These are phyloP conservation scores for Magallana angulata DNA, from an alignment of 1,140 invertebrate genomes.

Conservation along the genomic window DNA sequence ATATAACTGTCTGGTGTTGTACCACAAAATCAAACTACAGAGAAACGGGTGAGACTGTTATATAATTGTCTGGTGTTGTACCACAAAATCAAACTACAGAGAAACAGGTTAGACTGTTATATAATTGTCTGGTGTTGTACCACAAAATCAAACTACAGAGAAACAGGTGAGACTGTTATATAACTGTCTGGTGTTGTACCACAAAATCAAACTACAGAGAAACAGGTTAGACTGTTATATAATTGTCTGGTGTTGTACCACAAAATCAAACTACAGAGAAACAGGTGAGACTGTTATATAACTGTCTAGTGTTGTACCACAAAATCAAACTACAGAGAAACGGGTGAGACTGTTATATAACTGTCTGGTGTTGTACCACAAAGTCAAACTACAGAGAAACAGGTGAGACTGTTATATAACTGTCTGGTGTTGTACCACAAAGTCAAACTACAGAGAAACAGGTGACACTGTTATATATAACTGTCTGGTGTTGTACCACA, in stretches of 20 bases:
- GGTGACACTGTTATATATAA: background rate
- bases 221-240: background rate
- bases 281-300: background rate
- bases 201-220: slow-evolving; percentile 58
- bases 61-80: no score
- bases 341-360: background rate
- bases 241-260: no score
- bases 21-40: slow-evolving; percentile 60
- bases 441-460: slow-evolving; percentile 47
- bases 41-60: background rate
- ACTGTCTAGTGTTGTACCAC: no score
- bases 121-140: no score
- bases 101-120: background rate
- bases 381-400: slow-evolving; percentile 50
- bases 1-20: no score
- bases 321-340: slow-evolving; percentile 55
- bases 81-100: slow-evolving; percentile 60
- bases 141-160: slow-evolving; percentile 59
- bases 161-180: background rate
- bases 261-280: slow-evolving; percentile 55
- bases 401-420: background rate
- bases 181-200: no score
- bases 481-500: no score
- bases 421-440: no score
- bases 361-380: no score